phyloP scores from a whole-genome alignment of 2,888 invertebrate species.

The Notodonta ziczac region DNA sequence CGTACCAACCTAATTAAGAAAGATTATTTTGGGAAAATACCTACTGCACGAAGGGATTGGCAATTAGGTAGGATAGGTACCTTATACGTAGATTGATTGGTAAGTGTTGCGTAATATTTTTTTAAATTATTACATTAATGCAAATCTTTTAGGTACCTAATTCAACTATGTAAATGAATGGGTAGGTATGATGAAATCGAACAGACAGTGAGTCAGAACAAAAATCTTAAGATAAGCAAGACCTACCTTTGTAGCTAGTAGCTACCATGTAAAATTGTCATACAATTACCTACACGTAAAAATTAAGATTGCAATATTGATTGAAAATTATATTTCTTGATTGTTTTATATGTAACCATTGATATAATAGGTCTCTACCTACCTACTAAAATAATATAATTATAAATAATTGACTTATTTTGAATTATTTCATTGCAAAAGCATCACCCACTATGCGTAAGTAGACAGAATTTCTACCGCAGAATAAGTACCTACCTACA shows the following conservation, averaged over 20 bases:
- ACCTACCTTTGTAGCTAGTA: no score
- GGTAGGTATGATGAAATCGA: conserved; percentile 34
- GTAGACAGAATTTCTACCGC: conserved; percentile 9
- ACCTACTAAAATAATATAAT: background rate
- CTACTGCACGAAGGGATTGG: background rate
- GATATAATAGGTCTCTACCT: no score
- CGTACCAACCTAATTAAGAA: no score
- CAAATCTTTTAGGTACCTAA: conserved; percentile 18
- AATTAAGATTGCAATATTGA: no score
- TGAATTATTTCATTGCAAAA: conserved; percentile 47
- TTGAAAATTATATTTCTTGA: no score
- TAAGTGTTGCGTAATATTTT: conserved; percentile 28
- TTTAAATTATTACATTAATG: conserved; percentile 25
- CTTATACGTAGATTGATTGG: background rate
- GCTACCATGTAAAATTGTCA: no score
- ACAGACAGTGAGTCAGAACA: conserved; percentile 33
- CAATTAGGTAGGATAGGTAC: background rate
- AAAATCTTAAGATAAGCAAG: conserved; percentile 8
- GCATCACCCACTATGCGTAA: conserved; percentile 45
- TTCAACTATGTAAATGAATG: conserved; percentile 37
- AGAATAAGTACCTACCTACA: conserved; percentile 37
- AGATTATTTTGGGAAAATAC: background rate
- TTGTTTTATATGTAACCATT: no score
- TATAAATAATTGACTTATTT: conserved; percentile 42
- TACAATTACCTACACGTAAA: no score